Evolutionary conservation across 2,113 vertebrate genomes (phyloP).

Genomic region (Labeo catla): DNA sequence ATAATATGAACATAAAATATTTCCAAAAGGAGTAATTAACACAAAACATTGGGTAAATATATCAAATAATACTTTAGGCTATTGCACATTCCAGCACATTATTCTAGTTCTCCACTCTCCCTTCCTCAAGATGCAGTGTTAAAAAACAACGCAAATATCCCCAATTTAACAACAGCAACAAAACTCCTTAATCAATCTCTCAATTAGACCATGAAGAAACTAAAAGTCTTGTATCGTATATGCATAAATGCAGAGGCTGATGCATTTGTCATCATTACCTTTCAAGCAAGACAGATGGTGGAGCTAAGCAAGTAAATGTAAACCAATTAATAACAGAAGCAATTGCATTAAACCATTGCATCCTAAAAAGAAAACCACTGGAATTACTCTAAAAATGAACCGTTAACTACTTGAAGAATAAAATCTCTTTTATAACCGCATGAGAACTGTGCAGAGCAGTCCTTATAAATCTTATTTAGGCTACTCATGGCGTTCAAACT

Average conservation of each 20-base stretch:
- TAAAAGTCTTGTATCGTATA: neutral
- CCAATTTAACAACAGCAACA: constrained; percentile 35
- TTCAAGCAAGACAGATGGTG: constrained; percentile 22
- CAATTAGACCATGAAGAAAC: constrained; percentile 15
- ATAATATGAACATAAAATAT: neutral
- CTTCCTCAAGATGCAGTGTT: constrained; percentile 25
- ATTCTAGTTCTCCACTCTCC: neutral
- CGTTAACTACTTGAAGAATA: neutral
- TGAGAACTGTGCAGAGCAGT: neutral
- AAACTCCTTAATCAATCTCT: constrained; percentile 28
- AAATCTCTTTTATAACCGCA: neutral
- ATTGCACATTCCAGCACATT: neutral
- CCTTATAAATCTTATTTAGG: neutral
- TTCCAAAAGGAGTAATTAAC: neutral
- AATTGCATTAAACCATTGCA: constrained; percentile 17
- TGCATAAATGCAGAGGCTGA: neutral
- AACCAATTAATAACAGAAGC: constrained; percentile 41
- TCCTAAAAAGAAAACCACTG: neutral
- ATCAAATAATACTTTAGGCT: neutral
- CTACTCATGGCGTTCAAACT: neutral
- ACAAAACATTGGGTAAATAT: neutral
- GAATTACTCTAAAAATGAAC: neutral
- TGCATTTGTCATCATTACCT: constrained; percentile 57
- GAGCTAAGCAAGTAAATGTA: neutral
- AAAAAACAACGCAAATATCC: constrained; percentile 54